Percentiles rank a stretch among this genome's conserved stretches.
phyloP scores from a whole-genome alignment of 2,888 invertebrate species.

The Leptinotarsa rubiginosa region DNA sequence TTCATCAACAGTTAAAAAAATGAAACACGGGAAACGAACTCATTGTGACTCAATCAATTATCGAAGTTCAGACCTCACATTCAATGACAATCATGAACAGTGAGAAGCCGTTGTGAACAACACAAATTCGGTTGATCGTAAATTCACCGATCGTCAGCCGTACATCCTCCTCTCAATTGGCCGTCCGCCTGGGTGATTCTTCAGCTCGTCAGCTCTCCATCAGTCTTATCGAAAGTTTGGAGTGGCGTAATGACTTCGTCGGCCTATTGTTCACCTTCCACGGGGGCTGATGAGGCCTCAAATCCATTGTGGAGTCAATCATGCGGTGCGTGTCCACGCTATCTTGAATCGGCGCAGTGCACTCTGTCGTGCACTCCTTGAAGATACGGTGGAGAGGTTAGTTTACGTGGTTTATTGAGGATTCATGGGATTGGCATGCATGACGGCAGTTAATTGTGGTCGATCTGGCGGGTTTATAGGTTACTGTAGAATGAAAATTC shows the following conservation, averaged over 20 bases:
- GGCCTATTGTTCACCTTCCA: slow-evolving; percentile 60
- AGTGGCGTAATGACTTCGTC: slow-evolving; percentile 60
- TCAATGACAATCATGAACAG: too few species aligned
- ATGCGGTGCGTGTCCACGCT: slow-evolving; percentile 50
- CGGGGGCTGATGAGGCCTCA: slow-evolving; percentile 59
- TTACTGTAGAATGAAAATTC: not conserved
- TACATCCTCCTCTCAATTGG: slow-evolving; percentile 30
- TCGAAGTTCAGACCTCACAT: too few species aligned
- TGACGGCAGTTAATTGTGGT: slow-evolving; percentile 25
- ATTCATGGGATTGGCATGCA: slow-evolving; percentile 15
- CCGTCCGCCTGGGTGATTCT: slow-evolving; percentile 46
- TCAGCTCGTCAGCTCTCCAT: slow-evolving; percentile 60
- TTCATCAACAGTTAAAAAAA: too few species aligned
- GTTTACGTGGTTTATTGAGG: slow-evolving; percentile 22
- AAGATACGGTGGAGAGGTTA: slow-evolving; percentile 34
- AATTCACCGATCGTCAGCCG: not conserved
- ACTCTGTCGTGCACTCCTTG: slow-evolving; percentile 38
- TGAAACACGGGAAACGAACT: too few species aligned
- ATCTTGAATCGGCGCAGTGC: slow-evolving; percentile 43
- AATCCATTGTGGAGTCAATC: slow-evolving; percentile 65
- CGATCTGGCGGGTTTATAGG: not conserved
- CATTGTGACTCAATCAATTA: too few species aligned
- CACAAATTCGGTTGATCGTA: not conserved
- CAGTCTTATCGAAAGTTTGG: slow-evolving; percentile 55
- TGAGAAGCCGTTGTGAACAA: not conserved